Conservation (phyloP, 2,113 vertebrate species). For the Butorides virescens region DNA sequence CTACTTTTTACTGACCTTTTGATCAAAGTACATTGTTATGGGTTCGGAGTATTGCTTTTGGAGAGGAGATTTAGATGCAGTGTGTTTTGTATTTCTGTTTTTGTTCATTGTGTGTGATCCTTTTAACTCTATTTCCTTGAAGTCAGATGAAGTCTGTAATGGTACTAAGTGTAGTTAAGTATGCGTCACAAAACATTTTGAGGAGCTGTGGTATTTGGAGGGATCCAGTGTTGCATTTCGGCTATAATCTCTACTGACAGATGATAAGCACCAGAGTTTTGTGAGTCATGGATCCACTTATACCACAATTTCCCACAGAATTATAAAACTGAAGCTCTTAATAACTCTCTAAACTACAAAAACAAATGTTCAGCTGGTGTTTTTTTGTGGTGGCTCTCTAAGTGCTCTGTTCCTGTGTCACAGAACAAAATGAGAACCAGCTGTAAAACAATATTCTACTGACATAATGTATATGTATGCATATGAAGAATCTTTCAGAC, state of each 20-base stretch:
- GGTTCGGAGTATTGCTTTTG: background rate
- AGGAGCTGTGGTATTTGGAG: conserved; percentile 21
- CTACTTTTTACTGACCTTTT: background rate
- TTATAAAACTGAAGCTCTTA: conserved; percentile 30
- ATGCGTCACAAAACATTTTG: background rate
- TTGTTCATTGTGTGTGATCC: background rate
- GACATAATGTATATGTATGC: background rate
- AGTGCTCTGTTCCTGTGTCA: conserved; percentile 53
- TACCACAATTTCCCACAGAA: conserved; percentile 59
- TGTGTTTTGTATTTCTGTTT: background rate
- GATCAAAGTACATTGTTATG: background rate
- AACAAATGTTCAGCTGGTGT: conserved; percentile 42
- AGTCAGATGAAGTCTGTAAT: background rate
- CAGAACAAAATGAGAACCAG: conserved; percentile 42
- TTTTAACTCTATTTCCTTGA: conserved; percentile 23
- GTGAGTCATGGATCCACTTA: conserved; percentile 53
- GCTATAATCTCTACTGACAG: conserved; percentile 22
- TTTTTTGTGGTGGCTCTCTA: conserved; percentile 43
- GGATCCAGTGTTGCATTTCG: background rate
- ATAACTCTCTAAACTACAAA: conserved; percentile 49
- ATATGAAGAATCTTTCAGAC: background rate
- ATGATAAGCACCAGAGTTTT: conserved; percentile 28
- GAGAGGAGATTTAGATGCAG: background rate
- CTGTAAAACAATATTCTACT: conserved; percentile 1
- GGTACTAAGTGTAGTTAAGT: background rate